phyloP scores from a whole-genome alignment of 1,140 invertebrate species.

The Bombus difficillimus region DNA sequence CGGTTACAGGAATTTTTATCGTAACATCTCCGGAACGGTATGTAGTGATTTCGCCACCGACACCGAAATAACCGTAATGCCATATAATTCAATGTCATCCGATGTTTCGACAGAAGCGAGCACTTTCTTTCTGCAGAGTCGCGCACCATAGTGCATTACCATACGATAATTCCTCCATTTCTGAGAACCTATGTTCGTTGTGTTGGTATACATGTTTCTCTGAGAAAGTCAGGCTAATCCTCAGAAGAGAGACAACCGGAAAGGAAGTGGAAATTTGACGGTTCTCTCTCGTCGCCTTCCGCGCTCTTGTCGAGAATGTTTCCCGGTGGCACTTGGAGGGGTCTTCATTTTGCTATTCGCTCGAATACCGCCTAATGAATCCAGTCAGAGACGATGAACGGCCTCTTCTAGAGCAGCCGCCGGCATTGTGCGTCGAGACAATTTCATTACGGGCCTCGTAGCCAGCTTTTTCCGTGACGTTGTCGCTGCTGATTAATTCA shows the following conservation, averaged over 20 bases:
- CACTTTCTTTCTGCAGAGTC: no score
- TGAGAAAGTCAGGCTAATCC: background rate
- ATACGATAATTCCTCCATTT: no score
- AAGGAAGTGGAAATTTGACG: background rate
- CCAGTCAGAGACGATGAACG: conserved; percentile 60
- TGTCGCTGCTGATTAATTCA: conserved; percentile 67
- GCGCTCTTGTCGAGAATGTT: background rate
- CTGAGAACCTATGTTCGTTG: no score
- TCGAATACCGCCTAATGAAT: conserved; percentile 66
- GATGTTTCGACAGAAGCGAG: no score
- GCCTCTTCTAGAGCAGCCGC: conserved; percentile 11
- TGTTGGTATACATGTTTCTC: no score
- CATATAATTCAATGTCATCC: no score
- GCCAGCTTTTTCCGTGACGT: conserved; percentile 54
- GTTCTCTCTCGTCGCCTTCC: background rate
- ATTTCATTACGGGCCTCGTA: conserved; percentile 63
- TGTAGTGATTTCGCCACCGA: no score
- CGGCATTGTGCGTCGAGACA: conserved; percentile 56
- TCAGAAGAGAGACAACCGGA: background rate
- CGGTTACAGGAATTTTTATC: no score
- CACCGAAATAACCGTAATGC: no score
- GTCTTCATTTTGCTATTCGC: conserved; percentile 29
- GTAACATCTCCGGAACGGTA: no score
- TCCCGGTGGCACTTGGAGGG: background rate
- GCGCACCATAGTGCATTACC: no score